Percentiles rank a stretch among this genome's conserved stretches.
Evolutionary conservation across 1,140 invertebrate genomes (phyloP).

Genomic region (Hypsibius dujardini): DNA sequence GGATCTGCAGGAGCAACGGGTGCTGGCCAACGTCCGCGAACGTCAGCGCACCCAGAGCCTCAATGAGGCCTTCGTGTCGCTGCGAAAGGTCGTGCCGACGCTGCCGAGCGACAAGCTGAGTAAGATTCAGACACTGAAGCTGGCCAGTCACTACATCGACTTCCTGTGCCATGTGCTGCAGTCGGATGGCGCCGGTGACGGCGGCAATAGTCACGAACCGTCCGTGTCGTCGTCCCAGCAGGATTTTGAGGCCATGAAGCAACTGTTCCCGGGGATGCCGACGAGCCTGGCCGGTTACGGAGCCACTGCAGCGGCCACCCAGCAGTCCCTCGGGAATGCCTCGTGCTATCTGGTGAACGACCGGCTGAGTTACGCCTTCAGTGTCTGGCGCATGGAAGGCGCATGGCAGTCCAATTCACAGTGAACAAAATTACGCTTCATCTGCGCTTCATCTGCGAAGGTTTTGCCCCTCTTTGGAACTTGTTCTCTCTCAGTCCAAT

Average conservation of each 20-base stretch:
- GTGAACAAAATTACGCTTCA: too few species aligned
- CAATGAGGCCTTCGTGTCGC: constrained; percentile 81
- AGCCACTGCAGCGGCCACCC: too few species aligned
- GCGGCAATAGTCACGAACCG: constrained; percentile 25
- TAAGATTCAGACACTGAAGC: constrained; percentile 90
- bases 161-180: constrained; percentile 68
- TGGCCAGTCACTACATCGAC: constrained; percentile 82
- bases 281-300: neutral
- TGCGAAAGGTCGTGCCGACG: constrained; percentile 87
- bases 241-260: neutral
- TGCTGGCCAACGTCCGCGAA: constrained; percentile 88
- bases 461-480: too few species aligned
- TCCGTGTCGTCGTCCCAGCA: neutral
- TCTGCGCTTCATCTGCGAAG: too few species aligned
- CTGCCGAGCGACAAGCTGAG: constrained; percentile 91
- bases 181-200: neutral
- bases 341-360: constrained; percentile 67
- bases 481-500: too few species aligned
- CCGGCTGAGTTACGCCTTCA: constrained; percentile 78
- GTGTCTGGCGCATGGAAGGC: constrained; percentile 88
- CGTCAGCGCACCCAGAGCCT: constrained; percentile 86
- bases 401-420: constrained; percentile 42
- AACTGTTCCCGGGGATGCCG: neutral
- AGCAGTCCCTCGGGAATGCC: constrained; percentile 33
- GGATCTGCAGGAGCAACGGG: constrained; percentile 44